Evolutionary conservation across 2,888 invertebrate species (phyloP).

Genomic region (Rambutsinella grinnellia): DNA sequence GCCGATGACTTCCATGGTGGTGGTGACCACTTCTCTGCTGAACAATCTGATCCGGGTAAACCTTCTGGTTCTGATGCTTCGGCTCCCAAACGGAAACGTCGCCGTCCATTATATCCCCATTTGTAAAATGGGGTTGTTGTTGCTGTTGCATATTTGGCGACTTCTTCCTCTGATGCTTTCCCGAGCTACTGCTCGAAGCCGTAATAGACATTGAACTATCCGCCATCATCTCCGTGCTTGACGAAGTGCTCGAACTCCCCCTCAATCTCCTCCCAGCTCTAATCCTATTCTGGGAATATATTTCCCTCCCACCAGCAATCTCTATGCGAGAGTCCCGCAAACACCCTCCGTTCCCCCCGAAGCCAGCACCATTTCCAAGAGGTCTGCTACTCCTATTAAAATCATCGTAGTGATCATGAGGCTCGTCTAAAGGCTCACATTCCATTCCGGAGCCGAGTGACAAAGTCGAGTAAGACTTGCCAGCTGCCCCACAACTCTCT

Average conservation of each 20-base stretch:
- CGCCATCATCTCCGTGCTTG: slow-evolving; percentile 52
- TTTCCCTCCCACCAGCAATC: slow-evolving; percentile 86
- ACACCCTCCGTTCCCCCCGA: slow-evolving; percentile 43
- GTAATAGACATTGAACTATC: slow-evolving; percentile 47
- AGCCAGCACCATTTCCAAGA: slow-evolving; percentile 54
- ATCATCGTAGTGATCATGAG: slow-evolving; percentile 44
- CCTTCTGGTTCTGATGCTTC: slow-evolving; percentile 27
- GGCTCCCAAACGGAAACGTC: slow-evolving; percentile 45
- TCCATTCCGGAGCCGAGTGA: slow-evolving; percentile 62
- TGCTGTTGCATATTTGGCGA: slow-evolving; percentile 50
- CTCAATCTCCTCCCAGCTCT: slow-evolving; percentile 76
- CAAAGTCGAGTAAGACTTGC: slow-evolving; percentile 41
- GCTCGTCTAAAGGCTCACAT: slow-evolving; percentile 62
- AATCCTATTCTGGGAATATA: slow-evolving; percentile 85
- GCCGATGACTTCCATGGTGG: slow-evolving; percentile 39
- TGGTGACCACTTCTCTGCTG: neutral
- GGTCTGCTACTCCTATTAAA: slow-evolving; percentile 40
- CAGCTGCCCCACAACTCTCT: slow-evolving; percentile 31
- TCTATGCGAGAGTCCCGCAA: slow-evolving; percentile 71
- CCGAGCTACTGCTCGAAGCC: slow-evolving; percentile 41
- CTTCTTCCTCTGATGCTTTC: slow-evolving; percentile 52
- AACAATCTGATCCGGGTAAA: slow-evolving; percentile 32
- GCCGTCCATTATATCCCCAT: slow-evolving; percentile 32
- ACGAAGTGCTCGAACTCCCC: slow-evolving; percentile 52
- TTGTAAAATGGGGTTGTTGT: slow-evolving; percentile 33